These are phyloP conservation scores for Chymomyza caudatula DNA, from an alignment of 2,888 invertebrate species.

Conservation along the genomic window DNA sequence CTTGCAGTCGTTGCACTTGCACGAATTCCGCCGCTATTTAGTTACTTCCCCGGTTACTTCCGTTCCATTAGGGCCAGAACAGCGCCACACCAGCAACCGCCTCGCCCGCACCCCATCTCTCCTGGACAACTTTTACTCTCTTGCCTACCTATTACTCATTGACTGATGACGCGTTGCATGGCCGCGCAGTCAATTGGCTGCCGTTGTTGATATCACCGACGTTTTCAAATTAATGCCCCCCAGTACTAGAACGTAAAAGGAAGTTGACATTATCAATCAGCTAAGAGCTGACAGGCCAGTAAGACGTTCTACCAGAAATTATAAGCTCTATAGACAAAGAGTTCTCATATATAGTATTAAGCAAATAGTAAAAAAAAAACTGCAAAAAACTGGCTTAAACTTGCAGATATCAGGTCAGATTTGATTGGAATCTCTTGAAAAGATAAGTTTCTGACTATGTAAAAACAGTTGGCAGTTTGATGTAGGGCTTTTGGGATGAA, in stretches of 20 bases:
- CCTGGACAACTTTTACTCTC: not conserved
- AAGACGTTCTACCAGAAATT: not conserved
- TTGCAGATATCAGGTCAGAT: not conserved
- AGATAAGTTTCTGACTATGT: no score
- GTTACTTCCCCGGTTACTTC: constrained; percentile 19
- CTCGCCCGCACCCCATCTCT: not conserved
- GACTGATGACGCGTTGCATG: constrained; percentile 56
- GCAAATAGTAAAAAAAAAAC: not conserved
- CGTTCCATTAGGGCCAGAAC: constrained; percentile 18
- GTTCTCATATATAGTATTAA: not conserved
- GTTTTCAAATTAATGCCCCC: constrained; percentile 19
- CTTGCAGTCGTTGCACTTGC: constrained; percentile 24
- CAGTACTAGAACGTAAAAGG: constrained; percentile 38
- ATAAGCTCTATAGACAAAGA: not conserved
- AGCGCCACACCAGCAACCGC: not conserved
- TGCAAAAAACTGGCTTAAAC: not conserved
- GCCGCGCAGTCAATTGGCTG: not conserved
- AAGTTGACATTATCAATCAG: constrained; percentile 56
- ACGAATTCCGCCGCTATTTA: constrained; percentile 11
- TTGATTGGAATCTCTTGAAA: no score
- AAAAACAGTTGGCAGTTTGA: no score
- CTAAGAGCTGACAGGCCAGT: not conserved
- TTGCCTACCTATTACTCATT: not conserved
- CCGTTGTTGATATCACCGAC: constrained; percentile 1
- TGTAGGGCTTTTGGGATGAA: no score